A percentile compares a stretch with the other conserved stretches of the same genome.
phyloP scores from a whole-genome alignment of 2,888 invertebrate genomes.

The Idaea straminata region DNA sequence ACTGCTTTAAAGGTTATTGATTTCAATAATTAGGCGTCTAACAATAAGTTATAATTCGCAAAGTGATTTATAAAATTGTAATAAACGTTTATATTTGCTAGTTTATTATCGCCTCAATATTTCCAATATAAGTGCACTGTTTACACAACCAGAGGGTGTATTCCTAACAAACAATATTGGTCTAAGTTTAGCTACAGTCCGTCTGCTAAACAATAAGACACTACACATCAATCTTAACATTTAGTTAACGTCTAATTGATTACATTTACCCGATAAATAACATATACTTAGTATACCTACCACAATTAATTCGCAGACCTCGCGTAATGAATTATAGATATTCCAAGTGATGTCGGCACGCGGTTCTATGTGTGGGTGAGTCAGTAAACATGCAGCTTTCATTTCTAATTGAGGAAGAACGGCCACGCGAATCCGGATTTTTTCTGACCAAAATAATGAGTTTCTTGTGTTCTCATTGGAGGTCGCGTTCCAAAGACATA shows the following conservation, averaged over 20 bases:
- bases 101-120: slow-evolving; percentile 1
- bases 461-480: too few species aligned
- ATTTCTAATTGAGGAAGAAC: too few species aligned
- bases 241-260: slow-evolving; percentile 38
- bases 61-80: background rate
- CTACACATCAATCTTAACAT: slow-evolving; percentile 50
- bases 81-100: background rate
- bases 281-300: slow-evolving; percentile 41
- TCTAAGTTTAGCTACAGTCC: slow-evolving; percentile 50
- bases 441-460: too few species aligned
- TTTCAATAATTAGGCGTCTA: background rate
- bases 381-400: too few species aligned
- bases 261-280: slow-evolving; percentile 27
- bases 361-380: too few species aligned
- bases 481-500: too few species aligned
- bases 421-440: too few species aligned
- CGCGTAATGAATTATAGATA: too few species aligned
- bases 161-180: background rate
- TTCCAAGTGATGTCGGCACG: too few species aligned
- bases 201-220: slow-evolving; percentile 50
- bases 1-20: too few species aligned
- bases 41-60: slow-evolving; percentile 2
- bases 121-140: slow-evolving; percentile 18
- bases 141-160: slow-evolving; percentile 18
- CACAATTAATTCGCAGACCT: background rate